These are phyloP conservation scores for Agrypnia vestita DNA, from an alignment of 1,140 invertebrate genomes.

Conservation along the genomic window DNA sequence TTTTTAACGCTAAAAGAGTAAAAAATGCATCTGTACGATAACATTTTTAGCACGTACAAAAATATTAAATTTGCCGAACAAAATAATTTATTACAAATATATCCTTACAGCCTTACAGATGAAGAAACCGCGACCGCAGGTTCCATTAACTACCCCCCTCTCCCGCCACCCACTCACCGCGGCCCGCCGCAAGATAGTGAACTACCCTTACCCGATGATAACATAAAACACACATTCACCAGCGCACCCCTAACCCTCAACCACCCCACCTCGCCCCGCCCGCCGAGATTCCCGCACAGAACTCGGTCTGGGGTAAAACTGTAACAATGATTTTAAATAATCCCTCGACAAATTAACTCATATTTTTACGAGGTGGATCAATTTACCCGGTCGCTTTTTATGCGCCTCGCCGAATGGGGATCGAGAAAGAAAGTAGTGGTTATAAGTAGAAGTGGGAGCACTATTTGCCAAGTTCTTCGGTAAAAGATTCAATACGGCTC, in stretches of 20 bases:
- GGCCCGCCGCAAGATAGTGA: conserved; percentile 51
- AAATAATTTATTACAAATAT: background rate
- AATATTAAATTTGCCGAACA: background rate
- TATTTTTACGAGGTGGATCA: background rate
- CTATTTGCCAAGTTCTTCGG: conserved; percentile 10
- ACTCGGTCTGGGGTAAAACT: conserved; percentile 1
- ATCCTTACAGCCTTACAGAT: background rate
- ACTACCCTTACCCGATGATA: conserved; percentile 46
- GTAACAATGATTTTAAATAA: too few species aligned
- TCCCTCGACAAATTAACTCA: background rate
- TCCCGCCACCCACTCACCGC: conserved; percentile 42
- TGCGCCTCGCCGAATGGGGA: background rate
- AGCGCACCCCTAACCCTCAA: background rate
- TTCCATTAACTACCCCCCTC: conserved; percentile 8
- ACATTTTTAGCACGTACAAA: background rate
- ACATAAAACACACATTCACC: conserved; percentile 46
- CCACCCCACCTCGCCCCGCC: background rate
- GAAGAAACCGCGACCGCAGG: conserved; percentile 4
- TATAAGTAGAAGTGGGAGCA: background rate
- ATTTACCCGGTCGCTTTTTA: background rate
- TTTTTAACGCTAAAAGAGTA: background rate
- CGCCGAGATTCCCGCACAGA: background rate
- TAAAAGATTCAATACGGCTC: conserved; percentile 9
- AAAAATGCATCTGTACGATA: background rate
- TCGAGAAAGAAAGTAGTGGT: background rate